Evolutionary conservation across 2,113 vertebrate genomes (phyloP).

Genomic region (Dermatemys mawii): DNA sequence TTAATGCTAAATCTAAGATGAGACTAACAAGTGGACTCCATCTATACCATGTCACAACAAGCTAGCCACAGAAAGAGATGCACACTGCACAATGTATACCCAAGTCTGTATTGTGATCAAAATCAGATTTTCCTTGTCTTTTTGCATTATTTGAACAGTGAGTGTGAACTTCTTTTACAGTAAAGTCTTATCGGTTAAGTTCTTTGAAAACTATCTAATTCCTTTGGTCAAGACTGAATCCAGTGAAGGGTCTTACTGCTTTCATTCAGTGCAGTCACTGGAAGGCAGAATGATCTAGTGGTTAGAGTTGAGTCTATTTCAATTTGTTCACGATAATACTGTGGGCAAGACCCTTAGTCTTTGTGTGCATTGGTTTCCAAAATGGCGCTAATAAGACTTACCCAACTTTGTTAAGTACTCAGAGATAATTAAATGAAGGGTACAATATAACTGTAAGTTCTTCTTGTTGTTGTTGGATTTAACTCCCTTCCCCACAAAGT

Average conservation of each 20-base stretch:
- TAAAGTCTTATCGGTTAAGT: background rate
- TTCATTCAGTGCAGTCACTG: background rate
- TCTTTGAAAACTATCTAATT: background rate
- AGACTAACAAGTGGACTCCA: background rate
- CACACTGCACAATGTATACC: background rate
- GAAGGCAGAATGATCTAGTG: background rate
- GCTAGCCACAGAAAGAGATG: constrained; percentile 3
- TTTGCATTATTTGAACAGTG: background rate
- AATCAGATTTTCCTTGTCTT: background rate
- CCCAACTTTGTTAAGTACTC: background rate
- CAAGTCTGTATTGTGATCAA: background rate
- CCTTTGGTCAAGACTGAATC: background rate
- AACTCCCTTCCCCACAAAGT: background rate
- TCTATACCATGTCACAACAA: background rate
- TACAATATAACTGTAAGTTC: background rate
- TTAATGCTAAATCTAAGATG: background rate
- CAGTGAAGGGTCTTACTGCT: background rate
- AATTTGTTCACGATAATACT: background rate
- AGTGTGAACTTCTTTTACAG: background rate
- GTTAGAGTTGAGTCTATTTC: background rate
- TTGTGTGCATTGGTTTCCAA: background rate
- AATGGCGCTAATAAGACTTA: background rate
- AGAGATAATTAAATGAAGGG: background rate
- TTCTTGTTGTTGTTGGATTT: background rate
- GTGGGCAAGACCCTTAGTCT: background rate